Evolutionary conservation across 2,888 invertebrate species (phyloP), one percentile per base, ranked within the genome.

Genomic region (Lingula anatina): DNA sequence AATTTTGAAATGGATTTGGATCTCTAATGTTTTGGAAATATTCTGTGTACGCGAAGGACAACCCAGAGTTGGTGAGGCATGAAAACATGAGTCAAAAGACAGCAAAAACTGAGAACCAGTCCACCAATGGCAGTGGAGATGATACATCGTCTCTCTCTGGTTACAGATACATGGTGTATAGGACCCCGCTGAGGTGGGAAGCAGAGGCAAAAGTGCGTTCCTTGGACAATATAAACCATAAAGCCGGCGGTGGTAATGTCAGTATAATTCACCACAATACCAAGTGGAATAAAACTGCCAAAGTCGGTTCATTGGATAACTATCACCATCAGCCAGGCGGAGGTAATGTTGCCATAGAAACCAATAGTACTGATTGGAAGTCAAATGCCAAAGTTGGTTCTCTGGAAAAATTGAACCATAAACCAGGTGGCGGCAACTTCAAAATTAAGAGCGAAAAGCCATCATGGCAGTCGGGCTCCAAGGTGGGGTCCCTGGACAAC

Each of bases 161-260:
- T n/a, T n/a, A n/a, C n/a, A n/a, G n/a, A n/a, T n/a, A n/a, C n/a
- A n/a, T n/a, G n/a, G n/a, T n/a, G n/a, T n/a, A n/a, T n/a, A n/a
- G n/a, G n/a, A n/a, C n/a, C n/a, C n/a, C 27, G 7, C 48, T 41
- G 5, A 15, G 27, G 4, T 48, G 48, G 48, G 23, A 41, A 4
- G 12, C 25, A 25, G 36, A 48, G 3, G 18, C 48, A 2, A 48
- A 43, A 48, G 28, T 48, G 4, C 23, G 35, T 9, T 43, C 48
- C n/a, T 23, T 42, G 42, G 48, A 48, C 21, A 48, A 48, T 35
- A 26, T 27, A 31, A 23, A 43, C 5, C 37, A 48, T 43, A 25
- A 23, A 2, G 42, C 48, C 15, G 31, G 35, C 21, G 48, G 48
- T 3, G 48, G 48, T 15, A 27, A 48, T 25, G 37, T 25, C 4